A percentile compares a stretch with the other conserved stretches of the same genome.
These are phyloP conservation scores for Echiichthys vipera DNA, from an alignment of 2,797 vertebrate genomes.

Conservation along the genomic window DNA sequence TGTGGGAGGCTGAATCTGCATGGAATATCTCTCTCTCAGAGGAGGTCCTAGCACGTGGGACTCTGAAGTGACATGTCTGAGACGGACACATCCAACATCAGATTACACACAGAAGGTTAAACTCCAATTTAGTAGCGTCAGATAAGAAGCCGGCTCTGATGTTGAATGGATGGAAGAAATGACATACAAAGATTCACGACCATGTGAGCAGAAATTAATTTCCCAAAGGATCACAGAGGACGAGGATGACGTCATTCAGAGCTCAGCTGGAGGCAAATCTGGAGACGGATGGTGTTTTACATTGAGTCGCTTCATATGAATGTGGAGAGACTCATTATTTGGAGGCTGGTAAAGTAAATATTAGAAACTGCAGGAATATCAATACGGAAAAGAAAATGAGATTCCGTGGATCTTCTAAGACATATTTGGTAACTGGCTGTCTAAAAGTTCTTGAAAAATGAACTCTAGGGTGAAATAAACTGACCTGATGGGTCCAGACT, in stretches of 20 bases:
- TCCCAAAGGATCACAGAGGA: background rate
- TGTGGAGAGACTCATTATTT: background rate
- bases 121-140: background rate
- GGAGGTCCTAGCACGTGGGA: background rate
- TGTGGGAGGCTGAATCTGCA: background rate
- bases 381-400: too few species aligned
- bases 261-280: background rate
- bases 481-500: too few species aligned
- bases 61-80: background rate
- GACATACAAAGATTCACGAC: background rate
- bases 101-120: background rate
- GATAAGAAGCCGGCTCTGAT: constrained; percentile 8
- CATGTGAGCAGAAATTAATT: too few species aligned
- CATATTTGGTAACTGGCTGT: rapidly evolving
- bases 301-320: background rate
- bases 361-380: background rate
- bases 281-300: background rate
- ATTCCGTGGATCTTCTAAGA: background rate
- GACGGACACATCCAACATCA: background rate
- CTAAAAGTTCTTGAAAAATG: background rate
- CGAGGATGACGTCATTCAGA: background rate
- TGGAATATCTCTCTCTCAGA: background rate
- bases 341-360: background rate
- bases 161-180: background rate
- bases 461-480: too few species aligned